Conservation (phyloP, 2,797 vertebrate species). For the Percopsis omiscomaycus region DNA sequence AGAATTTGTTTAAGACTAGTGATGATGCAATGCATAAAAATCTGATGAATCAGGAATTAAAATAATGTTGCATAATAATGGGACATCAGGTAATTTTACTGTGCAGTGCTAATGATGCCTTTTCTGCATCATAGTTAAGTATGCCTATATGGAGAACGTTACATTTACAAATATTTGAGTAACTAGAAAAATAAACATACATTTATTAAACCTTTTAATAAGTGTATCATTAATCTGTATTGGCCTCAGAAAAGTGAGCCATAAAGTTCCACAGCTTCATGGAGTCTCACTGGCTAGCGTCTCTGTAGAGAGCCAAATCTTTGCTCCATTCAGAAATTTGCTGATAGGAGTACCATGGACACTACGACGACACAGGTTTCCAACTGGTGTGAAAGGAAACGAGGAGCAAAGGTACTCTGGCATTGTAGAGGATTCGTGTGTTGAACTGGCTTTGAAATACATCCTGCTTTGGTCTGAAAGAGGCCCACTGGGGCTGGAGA, state of each 20-base stretch:
- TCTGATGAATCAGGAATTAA: background rate
- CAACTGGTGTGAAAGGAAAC: constrained; percentile 91
- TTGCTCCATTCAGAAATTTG: constrained; percentile 96
- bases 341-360: constrained; percentile 90
- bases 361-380: constrained; percentile 90
- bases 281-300: constrained; percentile 87
- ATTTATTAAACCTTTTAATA: background rate
- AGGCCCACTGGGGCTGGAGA: constrained; percentile 59
- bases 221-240: background rate
- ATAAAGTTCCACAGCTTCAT: constrained; percentile 41
- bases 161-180: constrained; percentile 22
- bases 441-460: constrained; percentile 82
- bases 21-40: background rate
- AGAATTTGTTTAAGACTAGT: too few species aligned
- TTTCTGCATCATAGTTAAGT: constrained; percentile 55
- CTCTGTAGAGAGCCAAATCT: constrained; percentile 96
- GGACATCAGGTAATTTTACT: constrained; percentile 39
- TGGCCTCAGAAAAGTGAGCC: constrained; percentile 3
- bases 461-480: constrained; percentile 78
- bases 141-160: background rate
- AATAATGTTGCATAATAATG: too few species aligned
- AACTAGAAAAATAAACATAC: constrained; percentile 17
- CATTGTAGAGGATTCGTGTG: constrained; percentile 56
- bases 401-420: constrained; percentile 92
- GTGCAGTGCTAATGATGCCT: constrained; percentile 50